Base-by-base conservation (phyloP, 2,113 vertebrate genomes). In the Camelus dromedarius region DNA sequence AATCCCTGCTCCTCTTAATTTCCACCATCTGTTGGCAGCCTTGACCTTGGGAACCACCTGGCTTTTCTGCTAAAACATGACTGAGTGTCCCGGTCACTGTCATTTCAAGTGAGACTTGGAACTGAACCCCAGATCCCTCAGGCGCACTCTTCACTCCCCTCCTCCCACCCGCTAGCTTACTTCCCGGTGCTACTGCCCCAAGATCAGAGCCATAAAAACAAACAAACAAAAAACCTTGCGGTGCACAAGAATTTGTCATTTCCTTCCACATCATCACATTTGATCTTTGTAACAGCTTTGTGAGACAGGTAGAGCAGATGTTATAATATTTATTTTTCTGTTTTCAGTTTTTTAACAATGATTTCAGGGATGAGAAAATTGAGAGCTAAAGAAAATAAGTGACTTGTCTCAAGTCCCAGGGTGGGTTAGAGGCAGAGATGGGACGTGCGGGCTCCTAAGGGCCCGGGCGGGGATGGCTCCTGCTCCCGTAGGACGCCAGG, bases 321-420 rank as follows among this genome's bases (percentile, higher is more conserved):
- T 58, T 35, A 46, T 11, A 24, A 38, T 76, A 84, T 66, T 64
- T 75, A 14, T 76, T 82, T 90, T 94, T n/a, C 16, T 28, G 24
- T 76, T 24, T 30, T 6, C 26, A 32, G 1, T 75, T 32, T 22
- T 81, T 22, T 16, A 85, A 79, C 69, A 50, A 22, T 62, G 42
- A 69, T 46, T 92, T 92, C 69, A 77, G 54, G 70, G 35, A 46
- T 64, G 66, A 94, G 66, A 86, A 92, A 69, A 64, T 42, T 35
- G 48, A 91, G 58, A 64, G 52, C 52, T 66, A 46, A 58, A 70
- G n/a, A 42, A 46, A 80, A 24, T 54, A 42, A 62, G 20, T 35
- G 48, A n/a, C 6, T 89, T 87, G 15, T 89, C n/a, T 48, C 20
- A 48, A 70, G 52, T 30, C 85, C 62, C 14, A 38, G 48, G 54